Evolutionary conservation across 2,113 vertebrate genomes (phyloP).

Genomic region (Lepus europaeus): DNA sequence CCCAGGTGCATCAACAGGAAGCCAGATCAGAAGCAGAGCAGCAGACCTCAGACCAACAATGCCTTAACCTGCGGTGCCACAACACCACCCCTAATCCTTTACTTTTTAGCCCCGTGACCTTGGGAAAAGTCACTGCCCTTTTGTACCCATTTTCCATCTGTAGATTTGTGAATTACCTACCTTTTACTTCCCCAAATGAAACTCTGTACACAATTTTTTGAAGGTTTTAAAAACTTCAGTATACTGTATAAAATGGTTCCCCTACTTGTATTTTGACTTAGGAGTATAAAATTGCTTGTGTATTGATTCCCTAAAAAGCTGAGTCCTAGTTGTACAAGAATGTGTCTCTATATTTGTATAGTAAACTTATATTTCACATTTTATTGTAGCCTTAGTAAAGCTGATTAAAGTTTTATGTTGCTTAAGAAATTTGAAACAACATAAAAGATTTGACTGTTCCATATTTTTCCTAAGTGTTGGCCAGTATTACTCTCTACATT

Average conservation of each 20-base stretch:
- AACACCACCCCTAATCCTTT: background rate
- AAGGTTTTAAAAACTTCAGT: background rate
- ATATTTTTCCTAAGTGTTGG: slow-evolving; percentile 43
- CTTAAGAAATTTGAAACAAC: background rate
- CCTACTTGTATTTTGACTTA: slow-evolving; percentile 27
- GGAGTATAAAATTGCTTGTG: background rate
- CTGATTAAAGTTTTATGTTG: slow-evolving; percentile 11
- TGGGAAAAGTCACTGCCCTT: background rate
- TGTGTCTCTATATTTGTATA: background rate
- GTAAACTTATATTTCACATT: background rate
- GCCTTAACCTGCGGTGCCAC: too few relatives aligned
- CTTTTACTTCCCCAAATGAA: slow-evolving; percentile 2
- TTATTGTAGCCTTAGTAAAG: background rate
- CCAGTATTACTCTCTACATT: slow-evolving; percentile 37
- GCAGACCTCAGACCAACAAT: too few relatives aligned
- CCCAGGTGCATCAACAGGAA: too few relatives aligned
- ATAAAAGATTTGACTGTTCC: background rate
- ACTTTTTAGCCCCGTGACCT: background rate
- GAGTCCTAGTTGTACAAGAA: background rate
- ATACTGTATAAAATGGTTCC: background rate
- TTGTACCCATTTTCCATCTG: background rate
- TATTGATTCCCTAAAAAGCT: background rate
- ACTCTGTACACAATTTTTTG: background rate
- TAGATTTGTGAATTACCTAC: background rate
- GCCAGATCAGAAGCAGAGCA: too few relatives aligned